Base-by-base conservation (phyloP, 53 echinoderm and acorn worm genomes). In the Paracentrotus lividus region DNA sequence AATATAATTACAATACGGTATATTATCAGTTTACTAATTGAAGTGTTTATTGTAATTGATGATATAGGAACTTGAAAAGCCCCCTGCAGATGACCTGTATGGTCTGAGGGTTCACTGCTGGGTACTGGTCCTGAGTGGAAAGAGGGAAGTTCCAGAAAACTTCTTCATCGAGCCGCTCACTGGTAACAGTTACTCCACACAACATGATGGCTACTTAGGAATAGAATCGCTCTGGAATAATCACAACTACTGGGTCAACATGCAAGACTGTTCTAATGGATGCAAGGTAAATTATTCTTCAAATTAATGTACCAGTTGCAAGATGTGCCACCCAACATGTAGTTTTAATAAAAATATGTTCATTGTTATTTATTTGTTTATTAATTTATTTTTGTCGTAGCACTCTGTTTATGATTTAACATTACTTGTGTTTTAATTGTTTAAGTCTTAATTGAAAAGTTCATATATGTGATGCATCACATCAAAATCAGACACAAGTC, bases 201-300 rank as follows among this genome's bases (percentile, higher is more conserved):
- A 94, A n/a, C 93, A 99, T 34, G 96, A 95, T 16, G 91, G 93
- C 32, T 99, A 96, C 93, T 96, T 97, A 15, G 99, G 99, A 4
- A 99, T 99, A 42, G 99, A 99, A 88, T 97, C 97, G 33, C 86
- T 99, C 60, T 99, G 99, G 99, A 99, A 97, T 68, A 97, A 99
- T 92, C 96, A 67, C 49, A 99, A 99, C 93, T 99, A 97, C 93
- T 99, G 97, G 97, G 99, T 99, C 23, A 97, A 97, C 67, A 99
- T 99, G 99, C 99, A 99, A 77, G 99, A 99, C 88, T 99, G 99
- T 85, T 99, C 99, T 49, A 96, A 97, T 93, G 99, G 99, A 12
- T 99, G 99, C 93, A 99, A 97, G 97, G 99, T 99, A 81, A 45
- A 78, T 14, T 78, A 8, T 8, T 78, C 77, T 77, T 77, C 43